phyloP scores from a whole-genome alignment of 2,797 vertebrate genomes.

The Macropodus opercularis region DNA sequence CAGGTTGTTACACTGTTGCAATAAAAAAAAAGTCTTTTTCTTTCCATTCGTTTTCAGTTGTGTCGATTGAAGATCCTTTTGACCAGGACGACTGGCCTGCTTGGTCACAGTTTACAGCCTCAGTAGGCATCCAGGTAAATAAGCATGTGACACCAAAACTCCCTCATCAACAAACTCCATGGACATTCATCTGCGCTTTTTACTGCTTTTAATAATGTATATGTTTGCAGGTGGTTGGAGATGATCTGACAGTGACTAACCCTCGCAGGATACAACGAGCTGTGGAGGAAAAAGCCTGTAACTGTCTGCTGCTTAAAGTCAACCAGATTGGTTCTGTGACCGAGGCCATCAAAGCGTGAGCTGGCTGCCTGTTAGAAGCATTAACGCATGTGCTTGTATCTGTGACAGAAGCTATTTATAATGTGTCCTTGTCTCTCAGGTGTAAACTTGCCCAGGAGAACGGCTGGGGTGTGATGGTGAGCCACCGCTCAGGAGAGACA shows the following conservation, averaged over 20 bases:
- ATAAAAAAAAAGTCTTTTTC: neutral
- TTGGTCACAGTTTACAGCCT: slow-evolving; percentile 91
- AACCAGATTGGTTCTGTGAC: slow-evolving; percentile 95
- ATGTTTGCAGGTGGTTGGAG: slow-evolving; percentile 87
- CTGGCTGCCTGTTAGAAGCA: slow-evolving; percentile 16
- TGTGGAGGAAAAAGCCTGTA: slow-evolving; percentile 92
- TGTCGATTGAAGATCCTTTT: slow-evolving; percentile 95
- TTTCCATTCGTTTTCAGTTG: slow-evolving; percentile 77
- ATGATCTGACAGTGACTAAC: slow-evolving; percentile 93
- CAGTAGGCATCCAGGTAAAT: slow-evolving; percentile 88
- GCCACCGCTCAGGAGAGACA: slow-evolving; percentile 93
- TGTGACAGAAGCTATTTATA: neutral
- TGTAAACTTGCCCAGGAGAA: slow-evolving; percentile 95
- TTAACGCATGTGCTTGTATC: neutral
- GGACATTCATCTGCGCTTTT: neutral
- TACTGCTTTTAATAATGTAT: neutral
- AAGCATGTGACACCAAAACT: neutral
- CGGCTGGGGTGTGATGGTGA: slow-evolving; percentile 96
- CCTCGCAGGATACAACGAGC: slow-evolving; percentile 90
- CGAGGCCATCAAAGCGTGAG: slow-evolving; percentile 93
- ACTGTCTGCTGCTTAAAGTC: slow-evolving; percentile 94
- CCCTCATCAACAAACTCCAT: neutral
- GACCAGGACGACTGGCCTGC: slow-evolving; percentile 95
- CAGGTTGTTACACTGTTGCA: neutral
- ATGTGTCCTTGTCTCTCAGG: slow-evolving; percentile 60